Percentiles rank a stretch among this genome's conserved stretches.
phyloP scores from a whole-genome alignment of 2,888 invertebrate species.

The Tyria jacobaeae region DNA sequence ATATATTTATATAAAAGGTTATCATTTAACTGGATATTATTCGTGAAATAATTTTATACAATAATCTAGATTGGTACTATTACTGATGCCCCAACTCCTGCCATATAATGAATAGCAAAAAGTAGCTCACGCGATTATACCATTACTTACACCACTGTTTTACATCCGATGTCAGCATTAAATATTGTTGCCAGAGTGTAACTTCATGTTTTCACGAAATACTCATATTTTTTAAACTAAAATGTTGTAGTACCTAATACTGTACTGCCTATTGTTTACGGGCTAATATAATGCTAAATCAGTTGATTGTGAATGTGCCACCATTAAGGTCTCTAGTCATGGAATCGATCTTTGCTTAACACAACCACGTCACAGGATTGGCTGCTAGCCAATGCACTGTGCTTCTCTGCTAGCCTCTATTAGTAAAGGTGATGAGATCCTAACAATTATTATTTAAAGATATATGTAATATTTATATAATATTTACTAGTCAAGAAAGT shows the following conservation, averaged over 20 bases:
- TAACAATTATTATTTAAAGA: background rate
- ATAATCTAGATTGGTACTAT: background rate
- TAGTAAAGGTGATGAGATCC: slow-evolving; percentile 30
- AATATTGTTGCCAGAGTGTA: slow-evolving; percentile 29
- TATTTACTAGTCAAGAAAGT: no score
- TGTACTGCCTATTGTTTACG: slow-evolving; percentile 33
- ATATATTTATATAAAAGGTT: no score
- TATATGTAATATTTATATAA: no score
- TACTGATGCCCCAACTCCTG: slow-evolving; percentile 41
- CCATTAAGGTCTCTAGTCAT: slow-evolving; percentile 38
- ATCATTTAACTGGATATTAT: no score
- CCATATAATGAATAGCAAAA: slow-evolving; percentile 54
- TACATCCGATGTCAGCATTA: slow-evolving; percentile 37
- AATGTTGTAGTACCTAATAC: slow-evolving; percentile 28
- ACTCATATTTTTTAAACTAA: slow-evolving; percentile 20
- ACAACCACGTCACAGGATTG: slow-evolving; percentile 55
- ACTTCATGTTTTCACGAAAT: slow-evolving; percentile 43
- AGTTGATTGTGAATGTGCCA: slow-evolving; percentile 45
- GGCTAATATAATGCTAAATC: slow-evolving; percentile 37
- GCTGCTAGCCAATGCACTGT: slow-evolving; percentile 59
- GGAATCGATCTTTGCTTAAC: slow-evolving; percentile 58
- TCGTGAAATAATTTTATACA: background rate
- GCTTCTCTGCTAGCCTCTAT: slow-evolving; percentile 45
- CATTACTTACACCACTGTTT: slow-evolving; percentile 52
- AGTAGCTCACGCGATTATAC: slow-evolving; percentile 58